A percentile compares a stretch with the other conserved stretches of the same genome.
phyloP scores from a whole-genome alignment of 2,797 vertebrate genomes.

The Phrynocephalus vlangalii region DNA sequence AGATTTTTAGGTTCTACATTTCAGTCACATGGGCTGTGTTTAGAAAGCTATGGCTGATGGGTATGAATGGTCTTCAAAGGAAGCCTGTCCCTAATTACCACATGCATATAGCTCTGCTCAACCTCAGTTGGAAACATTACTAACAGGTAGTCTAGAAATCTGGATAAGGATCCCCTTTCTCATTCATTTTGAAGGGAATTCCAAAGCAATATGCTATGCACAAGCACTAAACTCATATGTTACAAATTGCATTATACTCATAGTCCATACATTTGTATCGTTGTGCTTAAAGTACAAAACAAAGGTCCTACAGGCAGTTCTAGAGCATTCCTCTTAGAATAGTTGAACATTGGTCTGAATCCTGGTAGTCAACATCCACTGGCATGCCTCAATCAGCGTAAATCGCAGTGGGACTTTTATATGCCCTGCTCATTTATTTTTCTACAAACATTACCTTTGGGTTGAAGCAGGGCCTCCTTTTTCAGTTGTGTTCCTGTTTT shows the following conservation, averaged over 20 bases:
- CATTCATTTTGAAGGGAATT: not conserved
- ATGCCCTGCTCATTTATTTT: not conserved
- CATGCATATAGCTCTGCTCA: not conserved
- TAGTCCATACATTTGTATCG: not conserved
- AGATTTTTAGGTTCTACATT: no score
- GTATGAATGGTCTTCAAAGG: no score
- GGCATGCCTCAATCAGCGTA: no score
- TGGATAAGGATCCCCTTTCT: not conserved
- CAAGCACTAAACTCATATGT: not conserved
- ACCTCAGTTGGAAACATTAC: not conserved
- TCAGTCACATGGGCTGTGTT: no score
- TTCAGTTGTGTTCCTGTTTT: not conserved
- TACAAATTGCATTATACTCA: not conserved
- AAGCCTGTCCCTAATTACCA: not conserved
- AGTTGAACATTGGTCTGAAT: not conserved
- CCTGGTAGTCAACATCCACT: no score
- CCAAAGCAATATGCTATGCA: not conserved
- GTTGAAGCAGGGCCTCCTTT: not conserved
- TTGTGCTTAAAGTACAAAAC: not conserved
- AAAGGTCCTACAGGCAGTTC: not conserved
- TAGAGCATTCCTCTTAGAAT: not conserved
- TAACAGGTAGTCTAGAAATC: not conserved
- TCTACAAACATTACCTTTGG: not conserved
- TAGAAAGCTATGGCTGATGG: no score
- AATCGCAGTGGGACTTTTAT: no score